phyloP scores from a whole-genome alignment of 2,888 invertebrate genomes.

The Gastracanthus pulcherrimus region DNA sequence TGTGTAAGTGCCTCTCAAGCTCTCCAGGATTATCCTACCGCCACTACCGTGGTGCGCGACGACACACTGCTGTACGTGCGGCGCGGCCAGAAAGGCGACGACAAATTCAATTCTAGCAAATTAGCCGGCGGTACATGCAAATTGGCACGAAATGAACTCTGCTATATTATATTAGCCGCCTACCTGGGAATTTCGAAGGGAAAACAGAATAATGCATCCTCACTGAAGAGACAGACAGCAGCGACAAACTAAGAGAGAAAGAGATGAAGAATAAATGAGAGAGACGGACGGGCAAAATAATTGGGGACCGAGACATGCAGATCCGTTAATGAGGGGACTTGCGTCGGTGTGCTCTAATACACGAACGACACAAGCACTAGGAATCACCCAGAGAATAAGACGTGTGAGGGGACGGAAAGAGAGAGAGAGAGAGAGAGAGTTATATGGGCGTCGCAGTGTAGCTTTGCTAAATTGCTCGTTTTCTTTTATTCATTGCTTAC shows the following conservation, averaged over 20 bases:
- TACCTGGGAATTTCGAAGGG: conserved; percentile 74
- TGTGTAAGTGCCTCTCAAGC: too few species aligned
- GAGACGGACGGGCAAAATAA: conserved; percentile 62
- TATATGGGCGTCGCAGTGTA: too few species aligned
- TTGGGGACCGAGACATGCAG: conserved; percentile 75
- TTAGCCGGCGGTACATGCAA: conserved; percentile 76
- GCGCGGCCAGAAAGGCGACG: conserved; percentile 64
- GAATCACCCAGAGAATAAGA: too few species aligned
- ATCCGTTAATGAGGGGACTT: conserved; percentile 74
- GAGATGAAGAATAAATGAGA: conserved; percentile 24
- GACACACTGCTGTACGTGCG: neutral
- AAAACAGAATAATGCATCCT: conserved; percentile 70
- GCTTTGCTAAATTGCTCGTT: neutral
- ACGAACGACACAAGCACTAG: too few species aligned
- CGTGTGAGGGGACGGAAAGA: too few species aligned
- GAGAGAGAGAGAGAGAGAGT: too few species aligned
- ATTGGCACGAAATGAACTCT: conserved; percentile 76
- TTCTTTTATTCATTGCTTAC: neutral
- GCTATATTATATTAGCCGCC: conserved; percentile 75
- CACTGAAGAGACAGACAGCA: conserved; percentile 34
- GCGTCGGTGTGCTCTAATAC: conserved; percentile 63
- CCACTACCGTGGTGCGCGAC: too few species aligned
- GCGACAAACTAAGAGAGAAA: neutral
- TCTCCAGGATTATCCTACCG: too few species aligned
- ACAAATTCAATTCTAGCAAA: conserved; percentile 74